Evolutionary conservation across 1,140 invertebrate species (phyloP).

Genomic region (Drosophila pallidifrons): DNA sequence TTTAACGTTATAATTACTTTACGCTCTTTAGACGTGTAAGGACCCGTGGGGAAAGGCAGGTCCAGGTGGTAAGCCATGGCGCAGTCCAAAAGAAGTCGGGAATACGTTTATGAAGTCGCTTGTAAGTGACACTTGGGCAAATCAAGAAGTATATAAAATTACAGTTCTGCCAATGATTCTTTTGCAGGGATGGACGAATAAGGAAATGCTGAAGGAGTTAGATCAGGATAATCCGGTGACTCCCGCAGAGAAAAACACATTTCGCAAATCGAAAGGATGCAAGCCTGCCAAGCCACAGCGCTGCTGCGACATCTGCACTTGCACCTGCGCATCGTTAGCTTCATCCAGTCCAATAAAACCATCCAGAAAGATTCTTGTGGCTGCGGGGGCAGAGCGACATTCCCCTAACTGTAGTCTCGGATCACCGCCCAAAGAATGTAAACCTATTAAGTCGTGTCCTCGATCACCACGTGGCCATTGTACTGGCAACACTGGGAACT

Average conservation of each 20-base stretch:
- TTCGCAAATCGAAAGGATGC: conserved; percentile 62
- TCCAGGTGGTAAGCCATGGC: conserved; percentile 87
- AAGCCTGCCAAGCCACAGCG: conserved; percentile 62
- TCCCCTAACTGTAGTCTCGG: conserved; percentile 38
- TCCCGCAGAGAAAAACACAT: conserved; percentile 77
- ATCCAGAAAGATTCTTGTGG: conserved; percentile 30
- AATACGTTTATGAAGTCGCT: conserved; percentile 88
- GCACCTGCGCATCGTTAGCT: conserved; percentile 68
- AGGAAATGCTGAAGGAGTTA: conserved; percentile 80
- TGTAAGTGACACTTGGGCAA: conserved; percentile 84
- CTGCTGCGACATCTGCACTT: conserved; percentile 78
- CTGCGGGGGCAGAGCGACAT: conserved; percentile 30
- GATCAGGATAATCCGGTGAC: conserved; percentile 83
- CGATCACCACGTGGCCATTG: conserved; percentile 57
- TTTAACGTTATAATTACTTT: conserved; percentile 26
- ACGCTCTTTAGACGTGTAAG: conserved; percentile 48
- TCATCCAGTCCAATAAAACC: conserved; percentile 43
- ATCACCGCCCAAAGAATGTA: conserved; percentile 64
- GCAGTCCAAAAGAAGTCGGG: conserved; percentile 87
- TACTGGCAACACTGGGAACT: conserved; percentile 51
- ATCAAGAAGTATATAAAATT: neutral
- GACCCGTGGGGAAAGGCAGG: conserved; percentile 87
- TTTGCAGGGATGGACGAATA: conserved; percentile 80
- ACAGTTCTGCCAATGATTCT: neutral
- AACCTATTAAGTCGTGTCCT: conserved; percentile 60